These are phyloP conservation scores for Thamnophis sirtalis DNA, from an alignment of 2,113 vertebrate species.

Conservation along the genomic window DNA sequence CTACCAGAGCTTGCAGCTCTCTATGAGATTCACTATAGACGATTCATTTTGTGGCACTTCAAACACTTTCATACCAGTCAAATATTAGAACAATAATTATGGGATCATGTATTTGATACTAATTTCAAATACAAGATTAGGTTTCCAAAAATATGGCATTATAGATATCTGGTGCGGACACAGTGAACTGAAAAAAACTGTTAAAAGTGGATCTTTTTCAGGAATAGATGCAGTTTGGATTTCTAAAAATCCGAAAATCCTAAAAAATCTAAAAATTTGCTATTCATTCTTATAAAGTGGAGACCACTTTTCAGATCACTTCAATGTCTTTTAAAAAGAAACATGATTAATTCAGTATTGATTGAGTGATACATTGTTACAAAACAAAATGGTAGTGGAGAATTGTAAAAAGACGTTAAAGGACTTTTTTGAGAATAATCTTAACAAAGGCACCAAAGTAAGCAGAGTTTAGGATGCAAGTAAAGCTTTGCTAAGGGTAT, in stretches of 20 bases:
- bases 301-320: background rate
- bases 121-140: background rate
- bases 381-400: background rate
- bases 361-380: background rate
- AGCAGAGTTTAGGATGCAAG: background rate
- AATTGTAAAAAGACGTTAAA: background rate
- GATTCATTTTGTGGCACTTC: background rate
- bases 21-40: background rate
- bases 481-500: background rate
- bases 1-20: background rate
- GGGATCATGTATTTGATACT: background rate
- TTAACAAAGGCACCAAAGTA: background rate
- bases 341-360: background rate
- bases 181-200: background rate
- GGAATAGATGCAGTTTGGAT: background rate
- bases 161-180: background rate
- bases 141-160: background rate
- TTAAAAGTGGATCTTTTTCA: background rate
- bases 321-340: background rate
- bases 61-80: slow-evolving; percentile 22
- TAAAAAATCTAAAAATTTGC: background rate
- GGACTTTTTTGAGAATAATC: background rate
- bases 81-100: slow-evolving; percentile 36
- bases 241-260: background rate
- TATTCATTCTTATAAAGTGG: background rate